Conservation (phyloP, 2,888 invertebrate species). For the Stegophylla sp. region DNA sequence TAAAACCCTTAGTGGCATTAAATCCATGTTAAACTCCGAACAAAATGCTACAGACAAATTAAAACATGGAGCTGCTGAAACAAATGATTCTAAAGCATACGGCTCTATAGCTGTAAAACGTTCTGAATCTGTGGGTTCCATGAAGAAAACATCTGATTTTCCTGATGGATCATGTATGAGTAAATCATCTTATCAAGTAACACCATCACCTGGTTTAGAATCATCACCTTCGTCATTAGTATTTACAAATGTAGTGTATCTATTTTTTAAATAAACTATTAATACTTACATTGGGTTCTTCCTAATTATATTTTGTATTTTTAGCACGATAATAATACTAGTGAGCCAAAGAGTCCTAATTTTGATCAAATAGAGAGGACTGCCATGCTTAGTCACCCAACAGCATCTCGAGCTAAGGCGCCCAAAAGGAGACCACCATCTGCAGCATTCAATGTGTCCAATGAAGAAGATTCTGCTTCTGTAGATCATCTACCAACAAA, state of each 20-base stretch:
- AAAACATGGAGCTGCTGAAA: constrained; percentile 8
- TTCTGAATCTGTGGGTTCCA: constrained; percentile 52
- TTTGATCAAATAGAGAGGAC: constrained; percentile 59
- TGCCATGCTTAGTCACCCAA: constrained; percentile 66
- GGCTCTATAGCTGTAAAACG: constrained; percentile 55
- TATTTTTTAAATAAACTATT: neutral
- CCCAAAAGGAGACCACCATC: constrained; percentile 75
- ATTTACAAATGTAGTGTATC: constrained; percentile 50
- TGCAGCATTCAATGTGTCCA: constrained; percentile 62
- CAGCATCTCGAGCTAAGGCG: constrained; percentile 70
- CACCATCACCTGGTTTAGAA: constrained; percentile 21
- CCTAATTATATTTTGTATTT: neutral
- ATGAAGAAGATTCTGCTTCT: constrained; percentile 42
- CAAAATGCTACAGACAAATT: constrained; percentile 43
- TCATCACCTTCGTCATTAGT: constrained; percentile 47
- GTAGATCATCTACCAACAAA: constrained; percentile 28
- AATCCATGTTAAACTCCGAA: constrained; percentile 48
- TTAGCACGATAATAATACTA: constrained; percentile 8
- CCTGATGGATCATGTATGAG: constrained; percentile 54
- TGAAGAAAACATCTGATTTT: constrained; percentile 49
- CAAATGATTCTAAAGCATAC: constrained; percentile 37
- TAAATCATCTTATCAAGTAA: constrained; percentile 48
- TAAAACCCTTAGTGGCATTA: constrained; percentile 49
- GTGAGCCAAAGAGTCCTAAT: constrained; percentile 55
- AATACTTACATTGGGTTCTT: neutral